phyloP scores from a whole-genome alignment of 2,797 vertebrate species.

The Danio jaintianensis region DNA sequence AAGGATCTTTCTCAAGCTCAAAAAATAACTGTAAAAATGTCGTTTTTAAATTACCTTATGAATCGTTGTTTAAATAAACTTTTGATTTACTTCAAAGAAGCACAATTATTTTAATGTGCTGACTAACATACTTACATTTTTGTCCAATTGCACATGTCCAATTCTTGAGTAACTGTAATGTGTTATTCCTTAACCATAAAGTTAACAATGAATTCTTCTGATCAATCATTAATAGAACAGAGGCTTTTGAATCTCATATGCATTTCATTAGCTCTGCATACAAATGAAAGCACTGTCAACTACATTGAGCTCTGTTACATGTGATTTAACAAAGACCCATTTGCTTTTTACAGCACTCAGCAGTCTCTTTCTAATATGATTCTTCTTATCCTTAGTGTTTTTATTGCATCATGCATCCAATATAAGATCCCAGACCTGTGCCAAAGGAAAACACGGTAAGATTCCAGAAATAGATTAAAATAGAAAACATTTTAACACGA shows the following conservation, averaged over 20 bases:
- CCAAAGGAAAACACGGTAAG: not conserved
- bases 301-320: constrained; percentile 8
- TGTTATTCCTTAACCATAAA: not conserved
- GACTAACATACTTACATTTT: not conserved
- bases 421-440: constrained; percentile 8
- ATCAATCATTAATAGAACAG: constrained; percentile 2
- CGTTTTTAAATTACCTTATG: too few species aligned
- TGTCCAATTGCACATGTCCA: not conserved
- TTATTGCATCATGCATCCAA: constrained; percentile 27
- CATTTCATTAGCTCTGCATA: not conserved
- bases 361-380: constrained; percentile 11
- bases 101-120: not conserved
- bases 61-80: too few species aligned
- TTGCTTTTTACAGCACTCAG: constrained; percentile 13
- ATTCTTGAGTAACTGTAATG: not conserved
- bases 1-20: too few species aligned
- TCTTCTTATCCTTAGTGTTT: constrained; percentile 25
- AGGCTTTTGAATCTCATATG: not conserved
- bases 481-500: constrained; percentile 15
- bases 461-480: constrained; percentile 31
- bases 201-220: not conserved
- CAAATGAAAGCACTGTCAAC: constrained; percentile 18
- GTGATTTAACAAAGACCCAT: constrained; percentile 10
- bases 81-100: not conserved
- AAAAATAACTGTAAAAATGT: too few species aligned